These are phyloP conservation scores for Acrobasis repandana DNA, from an alignment of 2,888 invertebrate genomes.

Conservation along the genomic window DNA sequence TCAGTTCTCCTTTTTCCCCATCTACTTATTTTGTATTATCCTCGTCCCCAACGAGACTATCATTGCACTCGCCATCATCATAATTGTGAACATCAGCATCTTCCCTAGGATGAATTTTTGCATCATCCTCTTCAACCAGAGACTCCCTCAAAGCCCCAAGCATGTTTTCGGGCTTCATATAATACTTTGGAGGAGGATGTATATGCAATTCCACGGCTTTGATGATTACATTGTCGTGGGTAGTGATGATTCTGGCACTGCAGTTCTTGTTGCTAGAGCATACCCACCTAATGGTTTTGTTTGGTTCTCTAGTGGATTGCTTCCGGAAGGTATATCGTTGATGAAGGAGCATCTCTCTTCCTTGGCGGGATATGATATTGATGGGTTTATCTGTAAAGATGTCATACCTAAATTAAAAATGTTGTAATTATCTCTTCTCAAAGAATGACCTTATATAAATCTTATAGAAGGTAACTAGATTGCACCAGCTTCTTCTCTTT, in stretches of 20 bases:
- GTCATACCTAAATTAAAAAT: background rate
- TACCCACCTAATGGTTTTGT: background rate
- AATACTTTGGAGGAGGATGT: slow-evolving; percentile 72
- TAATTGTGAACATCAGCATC: background rate
- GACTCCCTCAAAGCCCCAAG: slow-evolving; percentile 40
- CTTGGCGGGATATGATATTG: background rate
- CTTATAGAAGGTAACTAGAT: too few species aligned
- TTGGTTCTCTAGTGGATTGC: background rate
- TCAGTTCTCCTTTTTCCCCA: too few species aligned
- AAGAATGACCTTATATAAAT: too few species aligned
- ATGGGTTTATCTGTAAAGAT: slow-evolving; percentile 1
- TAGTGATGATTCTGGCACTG: background rate
- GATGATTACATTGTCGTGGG: background rate
- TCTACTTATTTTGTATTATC: background rate
- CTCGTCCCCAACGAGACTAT: background rate
- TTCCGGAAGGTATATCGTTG: slow-evolving; percentile 1
- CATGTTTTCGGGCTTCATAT: slow-evolving; percentile 62
- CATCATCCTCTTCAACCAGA: slow-evolving; percentile 36
- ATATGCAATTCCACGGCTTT: slow-evolving; percentile 55
- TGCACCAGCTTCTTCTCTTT: too few species aligned
- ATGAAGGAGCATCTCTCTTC: slow-evolving; percentile 2
- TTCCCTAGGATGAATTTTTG: background rate
- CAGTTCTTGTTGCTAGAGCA: background rate
- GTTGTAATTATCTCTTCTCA: background rate
- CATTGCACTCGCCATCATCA: background rate